phyloP scores from a whole-genome alignment of 2,888 invertebrate genomes.

The Diarsia dahlii region DNA sequence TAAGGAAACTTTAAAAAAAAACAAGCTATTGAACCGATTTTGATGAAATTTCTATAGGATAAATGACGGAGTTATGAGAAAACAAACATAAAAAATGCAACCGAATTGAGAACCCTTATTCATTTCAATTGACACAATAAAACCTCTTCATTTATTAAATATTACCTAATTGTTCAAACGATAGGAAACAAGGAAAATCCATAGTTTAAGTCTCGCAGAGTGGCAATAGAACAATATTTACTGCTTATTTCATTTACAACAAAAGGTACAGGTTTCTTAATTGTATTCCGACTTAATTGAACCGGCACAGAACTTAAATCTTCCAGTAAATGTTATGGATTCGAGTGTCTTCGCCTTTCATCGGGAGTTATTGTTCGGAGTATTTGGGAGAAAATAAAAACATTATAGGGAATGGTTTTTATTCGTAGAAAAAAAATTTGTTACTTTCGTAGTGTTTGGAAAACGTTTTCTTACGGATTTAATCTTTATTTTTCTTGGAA shows the following conservation, averaged over 20 bases:
- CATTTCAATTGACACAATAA: background rate
- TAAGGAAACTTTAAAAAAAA: too few relatives aligned
- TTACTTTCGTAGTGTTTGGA: background rate
- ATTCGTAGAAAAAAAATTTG: background rate
- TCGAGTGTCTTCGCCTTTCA: constrained; percentile 20
- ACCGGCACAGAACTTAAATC: constrained; percentile 51
- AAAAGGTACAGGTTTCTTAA: constrained; percentile 53
- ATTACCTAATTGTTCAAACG: constrained; percentile 13
- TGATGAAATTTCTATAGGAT: too few relatives aligned
- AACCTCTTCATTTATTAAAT: constrained; percentile 2
- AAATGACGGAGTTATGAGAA: too few relatives aligned
- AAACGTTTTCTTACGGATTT: background rate
- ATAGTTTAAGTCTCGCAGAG: constrained; percentile 16
- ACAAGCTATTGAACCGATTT: too few relatives aligned
- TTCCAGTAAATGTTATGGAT: constrained; percentile 41
- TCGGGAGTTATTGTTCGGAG: background rate
- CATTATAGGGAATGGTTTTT: background rate
- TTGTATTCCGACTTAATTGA: constrained; percentile 61
- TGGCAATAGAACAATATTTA: constrained; percentile 54
- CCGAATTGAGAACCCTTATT: too few relatives aligned
- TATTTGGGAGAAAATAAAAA: background rate
- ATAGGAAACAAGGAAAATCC: constrained; percentile 6
- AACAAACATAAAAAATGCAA: too few relatives aligned
- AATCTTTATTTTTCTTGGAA: background rate
- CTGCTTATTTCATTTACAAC: constrained; percentile 44